These are phyloP conservation scores for Hirtodrosophila cameraria DNA, from an alignment of 2,888 invertebrate genomes.

Conservation along the genomic window DNA sequence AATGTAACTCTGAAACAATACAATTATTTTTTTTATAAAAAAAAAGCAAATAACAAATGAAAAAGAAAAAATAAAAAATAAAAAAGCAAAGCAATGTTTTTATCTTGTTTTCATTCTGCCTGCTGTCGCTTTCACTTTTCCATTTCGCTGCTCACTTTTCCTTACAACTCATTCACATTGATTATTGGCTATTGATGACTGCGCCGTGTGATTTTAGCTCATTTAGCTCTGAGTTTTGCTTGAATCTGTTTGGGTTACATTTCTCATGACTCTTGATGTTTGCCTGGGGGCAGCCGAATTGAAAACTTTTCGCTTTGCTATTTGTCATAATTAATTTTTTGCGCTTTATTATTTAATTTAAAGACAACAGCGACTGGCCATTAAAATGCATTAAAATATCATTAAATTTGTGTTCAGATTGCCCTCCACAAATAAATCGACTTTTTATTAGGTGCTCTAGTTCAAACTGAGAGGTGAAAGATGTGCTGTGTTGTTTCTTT, in stretches of 20 bases:
- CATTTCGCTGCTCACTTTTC: slow-evolving; percentile 61
- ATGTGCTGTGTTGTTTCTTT: slow-evolving; percentile 33
- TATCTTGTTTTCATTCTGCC: slow-evolving; percentile 55
- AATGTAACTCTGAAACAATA: slow-evolving; percentile 35
- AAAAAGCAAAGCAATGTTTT: slow-evolving; percentile 15
- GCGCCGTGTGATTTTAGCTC: slow-evolving; percentile 38
- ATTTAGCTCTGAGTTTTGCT: slow-evolving; percentile 28
- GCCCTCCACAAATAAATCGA: slow-evolving; percentile 23
- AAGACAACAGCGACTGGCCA: slow-evolving; percentile 40
- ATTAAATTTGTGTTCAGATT: slow-evolving; percentile 14
- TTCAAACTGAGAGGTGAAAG: slow-evolving; percentile 42
- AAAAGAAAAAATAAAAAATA: slow-evolving; percentile 15
- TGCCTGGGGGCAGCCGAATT: slow-evolving; percentile 43
- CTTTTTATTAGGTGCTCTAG: slow-evolving; percentile 53
- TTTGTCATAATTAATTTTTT: slow-evolving; percentile 75
- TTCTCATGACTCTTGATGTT: slow-evolving; percentile 5
- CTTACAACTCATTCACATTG: slow-evolving; percentile 58
- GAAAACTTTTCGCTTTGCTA: slow-evolving; percentile 69
- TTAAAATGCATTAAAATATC: slow-evolving; percentile 49
- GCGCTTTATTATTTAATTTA: slow-evolving; percentile 64
- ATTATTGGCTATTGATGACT: slow-evolving; percentile 68
- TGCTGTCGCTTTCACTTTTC: slow-evolving; percentile 72
- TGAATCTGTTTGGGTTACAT: slow-evolving; percentile 13
- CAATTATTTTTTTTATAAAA: slow-evolving; percentile 53
- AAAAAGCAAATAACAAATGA: slow-evolving; percentile 14